Evolutionary conservation across 64 coral and sea anemone species (phyloP).

Genomic region (Montipora sp.): DNA sequence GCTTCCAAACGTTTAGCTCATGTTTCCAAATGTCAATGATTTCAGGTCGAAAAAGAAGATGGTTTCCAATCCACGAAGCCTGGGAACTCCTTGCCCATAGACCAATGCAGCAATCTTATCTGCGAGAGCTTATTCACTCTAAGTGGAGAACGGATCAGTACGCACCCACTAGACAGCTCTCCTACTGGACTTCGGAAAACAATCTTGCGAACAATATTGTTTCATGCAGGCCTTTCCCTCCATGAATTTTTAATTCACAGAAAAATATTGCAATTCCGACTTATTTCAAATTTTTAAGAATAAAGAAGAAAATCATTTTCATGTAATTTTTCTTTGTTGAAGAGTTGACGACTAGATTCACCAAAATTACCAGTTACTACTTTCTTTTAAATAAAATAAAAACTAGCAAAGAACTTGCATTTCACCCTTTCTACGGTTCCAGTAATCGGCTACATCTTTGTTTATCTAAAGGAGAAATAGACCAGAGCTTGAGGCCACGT

Average conservation of each 20-base stretch:
- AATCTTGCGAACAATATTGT: neutral
- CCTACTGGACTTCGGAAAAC: neutral
- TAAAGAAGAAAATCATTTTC: neutral
- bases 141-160: neutral
- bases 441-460: no score
- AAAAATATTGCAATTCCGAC: neutral
- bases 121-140: neutral
- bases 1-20: neutral
- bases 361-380: no score
- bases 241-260: neutral
- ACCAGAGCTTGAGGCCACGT: no score
- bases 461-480: no score
- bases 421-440: no score
- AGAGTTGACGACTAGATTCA: no score
- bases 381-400: no score
- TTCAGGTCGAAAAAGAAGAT: slow-evolving; percentile 9
- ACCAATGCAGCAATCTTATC: neutral
- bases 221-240: neutral
- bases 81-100: neutral
- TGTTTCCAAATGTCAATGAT: neutral
- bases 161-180: neutral
- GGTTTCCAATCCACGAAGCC: slow-evolving; percentile 13
- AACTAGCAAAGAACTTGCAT: no score
- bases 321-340: neutral
- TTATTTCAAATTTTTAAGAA: neutral